Conservation (phyloP, 2,888 invertebrate species). For the Anagyrus pseudococci region DNA sequence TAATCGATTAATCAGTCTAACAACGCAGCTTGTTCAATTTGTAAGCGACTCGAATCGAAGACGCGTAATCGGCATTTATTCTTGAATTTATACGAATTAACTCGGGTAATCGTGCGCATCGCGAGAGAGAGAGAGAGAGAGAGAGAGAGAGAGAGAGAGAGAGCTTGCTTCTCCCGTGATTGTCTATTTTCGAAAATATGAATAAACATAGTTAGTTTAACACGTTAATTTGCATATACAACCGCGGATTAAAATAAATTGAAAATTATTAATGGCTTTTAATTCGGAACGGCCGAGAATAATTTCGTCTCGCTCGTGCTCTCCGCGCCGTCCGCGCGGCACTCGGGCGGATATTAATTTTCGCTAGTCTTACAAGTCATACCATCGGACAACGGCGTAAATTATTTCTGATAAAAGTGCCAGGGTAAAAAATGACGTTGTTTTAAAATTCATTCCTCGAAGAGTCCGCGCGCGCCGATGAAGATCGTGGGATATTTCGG, state of each 20-base stretch:
- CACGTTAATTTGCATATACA: background rate
- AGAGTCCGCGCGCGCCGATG: constrained; percentile 2
- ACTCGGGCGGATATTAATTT: too few relatives aligned
- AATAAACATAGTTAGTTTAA: constrained; percentile 4
- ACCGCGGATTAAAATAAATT: background rate
- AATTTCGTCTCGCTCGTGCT: too few relatives aligned
- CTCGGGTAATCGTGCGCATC: too few relatives aligned
- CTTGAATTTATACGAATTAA: too few relatives aligned
- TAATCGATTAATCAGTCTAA: constrained; percentile 29
- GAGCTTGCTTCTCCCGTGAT: background rate
- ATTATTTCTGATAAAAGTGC: constrained; percentile 1
- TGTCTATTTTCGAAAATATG: constrained; percentile 13
- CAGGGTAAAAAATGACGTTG: constrained; percentile 2
- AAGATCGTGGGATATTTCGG: constrained; percentile 30
- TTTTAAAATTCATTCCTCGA: background rate
- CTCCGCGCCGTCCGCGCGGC: background rate
- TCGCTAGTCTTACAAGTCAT: background rate
- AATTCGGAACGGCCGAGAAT: background rate
- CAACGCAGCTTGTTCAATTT: constrained; percentile 32
- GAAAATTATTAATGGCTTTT: background rate
- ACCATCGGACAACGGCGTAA: background rate
- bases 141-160: too few relatives aligned
- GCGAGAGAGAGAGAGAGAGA: too few relatives aligned
- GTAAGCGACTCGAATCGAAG: constrained; percentile 24
- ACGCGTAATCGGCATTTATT: constrained; percentile 30